Conservation (phyloP, 2,113 vertebrate genomes). For the Limanda limanda region DNA sequence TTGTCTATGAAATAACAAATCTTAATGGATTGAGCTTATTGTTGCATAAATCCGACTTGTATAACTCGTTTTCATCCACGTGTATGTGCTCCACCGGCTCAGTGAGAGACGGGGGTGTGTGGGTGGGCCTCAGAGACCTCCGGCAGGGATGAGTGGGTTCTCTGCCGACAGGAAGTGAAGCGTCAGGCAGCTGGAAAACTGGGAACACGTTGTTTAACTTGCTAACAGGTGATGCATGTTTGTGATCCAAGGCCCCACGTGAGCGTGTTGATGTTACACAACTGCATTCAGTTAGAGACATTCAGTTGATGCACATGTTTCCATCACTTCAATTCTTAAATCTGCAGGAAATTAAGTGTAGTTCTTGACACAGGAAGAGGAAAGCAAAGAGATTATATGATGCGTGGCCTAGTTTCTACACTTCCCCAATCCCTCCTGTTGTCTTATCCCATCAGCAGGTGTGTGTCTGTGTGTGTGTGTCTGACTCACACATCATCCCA, state of each 20-base stretch:
- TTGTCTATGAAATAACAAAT: not conserved
- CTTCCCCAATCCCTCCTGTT: not conserved
- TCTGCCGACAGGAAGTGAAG: constrained; percentile 35
- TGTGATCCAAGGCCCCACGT: not conserved
- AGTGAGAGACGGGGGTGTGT: constrained; percentile 2
- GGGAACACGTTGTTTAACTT: not conserved
- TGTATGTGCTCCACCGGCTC: constrained; percentile 24
- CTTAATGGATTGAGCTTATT: not conserved
- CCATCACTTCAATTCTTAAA: not conserved
- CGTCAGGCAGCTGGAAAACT: not conserved
- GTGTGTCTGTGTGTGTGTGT: not conserved
- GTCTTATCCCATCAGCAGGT: not conserved
- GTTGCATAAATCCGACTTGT: not conserved
- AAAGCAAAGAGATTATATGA: not conserved
- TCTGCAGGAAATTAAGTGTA: not conserved
- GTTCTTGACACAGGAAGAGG: not conserved
- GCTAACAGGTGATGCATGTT: not conserved
- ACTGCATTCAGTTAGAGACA: not conserved
- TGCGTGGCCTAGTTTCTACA: not conserved
- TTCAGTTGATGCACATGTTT: not conserved
- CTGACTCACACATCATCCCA: not conserved
- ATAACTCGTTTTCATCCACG: not conserved
- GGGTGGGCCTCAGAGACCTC: constrained; percentile 2
- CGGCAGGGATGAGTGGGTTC: constrained; percentile 53
- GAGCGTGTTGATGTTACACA: not conserved